Base-by-base conservation (phyloP, 2,888 invertebrate genomes). In the Caenorhabditis sp. region DNA sequence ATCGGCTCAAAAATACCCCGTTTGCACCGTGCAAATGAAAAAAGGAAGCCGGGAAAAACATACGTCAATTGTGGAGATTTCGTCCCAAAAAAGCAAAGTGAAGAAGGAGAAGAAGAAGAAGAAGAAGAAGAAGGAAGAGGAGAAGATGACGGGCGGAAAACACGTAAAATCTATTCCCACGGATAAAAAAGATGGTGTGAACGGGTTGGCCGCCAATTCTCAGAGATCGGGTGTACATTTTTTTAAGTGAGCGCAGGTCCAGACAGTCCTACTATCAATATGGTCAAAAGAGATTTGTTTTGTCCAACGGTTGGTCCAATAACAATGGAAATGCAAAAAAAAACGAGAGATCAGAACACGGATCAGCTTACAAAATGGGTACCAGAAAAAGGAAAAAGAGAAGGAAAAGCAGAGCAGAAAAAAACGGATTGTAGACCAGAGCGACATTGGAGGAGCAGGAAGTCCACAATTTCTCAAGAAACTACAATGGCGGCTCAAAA, bases 1-100 rank as follows among this genome's bases (percentile, higher is more conserved):
- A n/a, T 48, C 48, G 48, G 48, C 43, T 22, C 63, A 55, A 66
- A 58, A 68, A 68, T 59, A 68, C 68, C 41, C 58, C 15, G 24
- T 50, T 52, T 68, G 52, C 58, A 68, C 68, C 41, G 50, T 58
- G 52, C 68, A 52, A 68, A 50, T 58, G 52, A 68, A 68, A 27
- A 17, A 43, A 45, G 59, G 35, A 59, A 46, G 66, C 35, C 39
- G 55, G 45, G 58, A 46, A 70, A 70, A 70, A 70, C 70, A 68
- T 68, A 70, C 70, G 70, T 59, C 70, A 70, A 70, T 70, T 59
- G 59, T 53, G 63, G 27, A 56, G 53, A 65, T 45, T 66, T 66
- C 56, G 46, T 35, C 56, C 9, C 39, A 66, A 52, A 52, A 50
- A 41, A 39, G 46, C 24, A 26, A 66, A 55, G 41, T 56, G 65